Evolutionary conservation across 2,797 vertebrate species (phyloP).

Genomic region (Malurus splendens): DNA sequence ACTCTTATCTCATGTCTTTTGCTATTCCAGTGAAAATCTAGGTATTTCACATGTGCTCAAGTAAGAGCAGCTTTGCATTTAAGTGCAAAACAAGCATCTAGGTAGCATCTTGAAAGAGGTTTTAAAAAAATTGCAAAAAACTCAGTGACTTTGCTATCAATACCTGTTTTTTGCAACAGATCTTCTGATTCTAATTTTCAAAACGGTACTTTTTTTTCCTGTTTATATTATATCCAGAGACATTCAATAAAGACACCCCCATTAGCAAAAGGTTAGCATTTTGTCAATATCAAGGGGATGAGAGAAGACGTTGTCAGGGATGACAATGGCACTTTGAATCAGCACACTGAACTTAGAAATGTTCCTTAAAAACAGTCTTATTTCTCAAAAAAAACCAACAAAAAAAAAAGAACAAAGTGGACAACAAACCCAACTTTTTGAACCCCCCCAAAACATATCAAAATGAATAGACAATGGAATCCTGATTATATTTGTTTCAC

Average conservation of each 20-base stretch:
- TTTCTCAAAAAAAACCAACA: not conserved
- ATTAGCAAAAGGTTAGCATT: not conserved
- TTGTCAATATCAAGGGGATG: not conserved
- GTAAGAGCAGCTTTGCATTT: not conserved
- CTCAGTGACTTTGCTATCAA: not conserved
- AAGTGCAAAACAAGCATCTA: not conserved
- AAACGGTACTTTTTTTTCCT: not conserved
- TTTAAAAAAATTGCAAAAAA: not conserved
- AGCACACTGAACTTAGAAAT: not conserved
- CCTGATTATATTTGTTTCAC: not conserved
- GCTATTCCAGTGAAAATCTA: not conserved
- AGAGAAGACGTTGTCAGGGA: not conserved
- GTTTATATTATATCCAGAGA: not conserved
- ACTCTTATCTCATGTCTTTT: not conserved
- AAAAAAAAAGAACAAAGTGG: not conserved
- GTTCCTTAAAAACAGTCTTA: not conserved
- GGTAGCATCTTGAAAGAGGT: not conserved
- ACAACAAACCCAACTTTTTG: fast-evolving
- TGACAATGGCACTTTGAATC: not conserved
- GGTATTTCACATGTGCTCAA: not conserved
- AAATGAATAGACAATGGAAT: not conserved
- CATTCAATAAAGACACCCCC: not conserved
- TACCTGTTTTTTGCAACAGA: not conserved
- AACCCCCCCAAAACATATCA: not conserved
- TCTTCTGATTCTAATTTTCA: not conserved